These are phyloP conservation scores for Orthosia gothica DNA, from an alignment of 2,888 invertebrate species.

Conservation along the genomic window DNA sequence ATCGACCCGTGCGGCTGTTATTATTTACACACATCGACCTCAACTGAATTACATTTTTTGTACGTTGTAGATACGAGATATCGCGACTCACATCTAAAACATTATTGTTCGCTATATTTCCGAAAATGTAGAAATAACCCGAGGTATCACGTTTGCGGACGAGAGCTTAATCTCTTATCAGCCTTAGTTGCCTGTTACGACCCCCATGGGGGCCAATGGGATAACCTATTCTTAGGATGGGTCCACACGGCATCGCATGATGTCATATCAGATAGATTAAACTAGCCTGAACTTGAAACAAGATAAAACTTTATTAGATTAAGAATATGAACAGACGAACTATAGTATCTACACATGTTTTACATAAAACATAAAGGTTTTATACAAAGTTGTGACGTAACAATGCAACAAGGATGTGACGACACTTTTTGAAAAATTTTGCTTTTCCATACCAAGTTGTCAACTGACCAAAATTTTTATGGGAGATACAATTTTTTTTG, in stretches of 20 bases:
- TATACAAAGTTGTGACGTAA: not conserved
- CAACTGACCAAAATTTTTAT: too few relatives aligned
- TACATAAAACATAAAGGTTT: not conserved
- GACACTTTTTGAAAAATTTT: too few relatives aligned
- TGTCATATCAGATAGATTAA: slow-evolving; percentile 25
- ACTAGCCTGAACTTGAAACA: slow-evolving; percentile 18
- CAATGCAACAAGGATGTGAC: too few relatives aligned
- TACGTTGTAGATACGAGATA: not conserved
- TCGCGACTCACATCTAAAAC: not conserved
- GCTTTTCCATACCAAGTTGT: too few relatives aligned
- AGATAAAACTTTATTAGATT: slow-evolving; percentile 26
- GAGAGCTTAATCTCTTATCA: slow-evolving; percentile 28
- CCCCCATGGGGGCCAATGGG: slow-evolving; percentile 28
- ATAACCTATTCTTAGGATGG: slow-evolving; percentile 35
- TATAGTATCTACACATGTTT: not conserved
- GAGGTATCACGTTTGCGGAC: not conserved
- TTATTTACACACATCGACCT: too few relatives aligned
- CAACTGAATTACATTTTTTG: too few relatives aligned
- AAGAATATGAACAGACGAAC: not conserved
- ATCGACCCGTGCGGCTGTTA: too few relatives aligned
- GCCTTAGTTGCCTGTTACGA: slow-evolving; percentile 28
- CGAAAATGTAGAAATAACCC: not conserved
- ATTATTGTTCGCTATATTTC: not conserved
- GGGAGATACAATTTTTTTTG: too few relatives aligned
- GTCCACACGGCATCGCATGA: slow-evolving; percentile 4